Conservation (phyloP, 2,113 vertebrate genomes). For the Oryzias javanicus region DNA sequence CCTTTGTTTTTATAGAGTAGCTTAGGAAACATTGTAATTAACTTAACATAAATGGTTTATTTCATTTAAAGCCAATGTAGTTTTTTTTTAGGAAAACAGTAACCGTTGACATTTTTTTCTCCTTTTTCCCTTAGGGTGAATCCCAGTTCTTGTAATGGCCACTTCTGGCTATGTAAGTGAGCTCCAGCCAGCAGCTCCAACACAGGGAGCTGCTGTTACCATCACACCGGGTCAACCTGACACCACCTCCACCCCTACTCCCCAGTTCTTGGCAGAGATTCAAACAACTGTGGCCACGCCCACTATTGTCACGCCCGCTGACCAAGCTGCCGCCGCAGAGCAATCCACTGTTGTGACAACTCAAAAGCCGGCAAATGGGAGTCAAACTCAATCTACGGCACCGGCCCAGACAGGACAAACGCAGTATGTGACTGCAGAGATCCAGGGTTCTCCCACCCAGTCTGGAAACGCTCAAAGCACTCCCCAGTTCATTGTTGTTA, state of each 20-base stretch:
- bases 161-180: constrained; percentile 87
- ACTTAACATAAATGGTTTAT: no score
- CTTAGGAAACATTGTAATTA: no score
- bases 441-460: constrained; percentile 78
- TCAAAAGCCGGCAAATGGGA: constrained; percentile 63
- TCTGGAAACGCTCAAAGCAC: constrained; percentile 75
- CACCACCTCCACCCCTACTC: constrained; percentile 51
- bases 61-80: no score
- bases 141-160: constrained; percentile 80
- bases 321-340: constrained; percentile 58
- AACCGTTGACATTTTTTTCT: neutral
- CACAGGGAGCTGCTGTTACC: constrained; percentile 72
- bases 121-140: constrained; percentile 49
- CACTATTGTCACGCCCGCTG: constrained; percentile 58
- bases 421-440: constrained; percentile 79
- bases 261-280: constrained; percentile 70
- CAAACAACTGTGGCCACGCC: constrained; percentile 61
- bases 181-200: constrained; percentile 82
- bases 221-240: constrained; percentile 69
- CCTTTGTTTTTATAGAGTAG: no score
- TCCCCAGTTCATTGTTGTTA: constrained; percentile 91
- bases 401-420: constrained; percentile 75
- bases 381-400: constrained; percentile 58
- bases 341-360: constrained; percentile 40
- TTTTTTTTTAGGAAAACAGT: no score